Percentiles rank a stretch among this genome's conserved stretches.
These are phyloP conservation scores for Euwallacea fornicatus DNA, from an alignment of 1,140 invertebrate species.

Conservation along the genomic window DNA sequence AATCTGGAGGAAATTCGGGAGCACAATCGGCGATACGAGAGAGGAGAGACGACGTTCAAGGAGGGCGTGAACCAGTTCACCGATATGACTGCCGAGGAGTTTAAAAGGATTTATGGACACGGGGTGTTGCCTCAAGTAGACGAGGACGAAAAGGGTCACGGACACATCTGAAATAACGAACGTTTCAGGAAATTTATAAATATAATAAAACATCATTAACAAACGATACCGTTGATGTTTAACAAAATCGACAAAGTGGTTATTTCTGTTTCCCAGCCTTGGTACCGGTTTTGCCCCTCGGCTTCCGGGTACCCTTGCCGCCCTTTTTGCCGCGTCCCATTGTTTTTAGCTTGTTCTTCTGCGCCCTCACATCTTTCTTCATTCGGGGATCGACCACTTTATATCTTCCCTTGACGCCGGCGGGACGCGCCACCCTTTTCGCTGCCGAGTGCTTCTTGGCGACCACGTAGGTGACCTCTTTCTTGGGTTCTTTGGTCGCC, in stretches of 20 bases:
- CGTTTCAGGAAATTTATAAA: too few species aligned
- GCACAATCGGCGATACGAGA: slow-evolving; percentile 74
- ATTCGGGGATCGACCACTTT: slow-evolving; percentile 94
- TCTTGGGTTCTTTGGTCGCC: slow-evolving; percentile 79
- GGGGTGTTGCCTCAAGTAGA: not conserved
- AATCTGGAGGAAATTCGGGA: slow-evolving; percentile 80
- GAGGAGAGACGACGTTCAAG: slow-evolving; percentile 66
- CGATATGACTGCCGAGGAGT: slow-evolving; percentile 84
- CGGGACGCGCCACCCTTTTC: slow-evolving; percentile 75
- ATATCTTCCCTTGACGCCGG: slow-evolving; percentile 88
- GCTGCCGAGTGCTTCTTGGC: slow-evolving; percentile 85
- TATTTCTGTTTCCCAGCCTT: not conserved
- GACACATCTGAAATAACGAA: too few species aligned
- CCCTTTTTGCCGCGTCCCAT: slow-evolving; percentile 48
- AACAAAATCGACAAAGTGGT: not conserved
- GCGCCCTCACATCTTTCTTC: slow-evolving; percentile 87
- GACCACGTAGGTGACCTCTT: slow-evolving; percentile 92
- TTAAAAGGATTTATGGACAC: slow-evolving; percentile 49
- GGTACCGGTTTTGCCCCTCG: not conserved
- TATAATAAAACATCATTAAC: too few species aligned
- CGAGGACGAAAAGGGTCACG: too few species aligned
- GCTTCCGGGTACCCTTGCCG: slow-evolving; percentile 32
- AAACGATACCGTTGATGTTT: not conserved
- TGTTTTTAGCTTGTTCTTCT: slow-evolving; percentile 66
- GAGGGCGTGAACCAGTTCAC: slow-evolving; percentile 77